Percentiles rank a stretch among this genome's conserved stretches.
Conservation (phyloP, 2,888 invertebrate genomes). For the Lamellibrachia columna region DNA sequence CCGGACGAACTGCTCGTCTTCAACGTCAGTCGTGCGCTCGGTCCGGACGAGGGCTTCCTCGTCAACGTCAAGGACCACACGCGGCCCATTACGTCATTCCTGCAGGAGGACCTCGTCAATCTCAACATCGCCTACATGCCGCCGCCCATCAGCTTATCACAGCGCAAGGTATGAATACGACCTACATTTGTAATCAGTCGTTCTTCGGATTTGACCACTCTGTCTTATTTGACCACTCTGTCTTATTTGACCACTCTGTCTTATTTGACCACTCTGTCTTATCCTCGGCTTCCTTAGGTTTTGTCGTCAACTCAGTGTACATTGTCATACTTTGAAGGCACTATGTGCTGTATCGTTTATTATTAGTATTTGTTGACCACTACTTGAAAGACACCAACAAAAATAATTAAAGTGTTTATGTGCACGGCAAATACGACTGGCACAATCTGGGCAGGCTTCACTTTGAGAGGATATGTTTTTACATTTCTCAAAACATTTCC, state of each 20-base stretch:
- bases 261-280: no score
- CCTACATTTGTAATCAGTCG: no score
- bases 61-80: slow-evolving; percentile 62
- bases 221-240: no score
- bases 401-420: not conserved
- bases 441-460: not conserved
- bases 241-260: no score
- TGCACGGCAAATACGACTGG: no score
- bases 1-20: slow-evolving; percentile 57
- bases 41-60: slow-evolving; percentile 51
- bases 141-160: slow-evolving; percentile 40
- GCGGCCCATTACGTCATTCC: slow-evolving; percentile 58
- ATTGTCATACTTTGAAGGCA: no score
- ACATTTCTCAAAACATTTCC: not conserved
- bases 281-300: no score
- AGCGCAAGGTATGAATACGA: not conserved
- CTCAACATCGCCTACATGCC: slow-evolving; percentile 63
- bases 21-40: slow-evolving; percentile 58
- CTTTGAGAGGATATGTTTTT: not conserved
- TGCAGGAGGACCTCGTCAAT: slow-evolving; percentile 61
- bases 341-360: not conserved
- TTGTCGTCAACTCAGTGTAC: no score
- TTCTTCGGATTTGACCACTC: no score
- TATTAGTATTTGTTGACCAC: not conserved
- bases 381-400: not conserved